These are phyloP conservation scores for Cremastinae sp. DNA, from an alignment of 2,888 invertebrate genomes.

Conservation along the genomic window DNA sequence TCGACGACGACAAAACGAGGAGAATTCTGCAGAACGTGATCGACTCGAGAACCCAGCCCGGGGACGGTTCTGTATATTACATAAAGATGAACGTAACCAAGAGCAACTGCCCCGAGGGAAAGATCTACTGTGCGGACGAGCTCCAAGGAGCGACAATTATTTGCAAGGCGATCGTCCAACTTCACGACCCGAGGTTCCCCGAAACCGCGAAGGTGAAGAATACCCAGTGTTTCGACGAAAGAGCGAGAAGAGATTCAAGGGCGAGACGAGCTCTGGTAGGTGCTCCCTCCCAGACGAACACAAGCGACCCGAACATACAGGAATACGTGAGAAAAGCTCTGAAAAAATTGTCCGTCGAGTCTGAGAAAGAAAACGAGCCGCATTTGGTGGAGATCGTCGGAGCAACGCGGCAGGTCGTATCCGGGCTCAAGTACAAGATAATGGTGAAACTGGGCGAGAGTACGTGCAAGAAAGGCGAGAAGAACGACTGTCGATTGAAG, in stretches of 20 bases:
- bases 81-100: slow-evolving; percentile 80
- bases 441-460: slow-evolving; percentile 83
- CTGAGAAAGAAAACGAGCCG: slow-evolving; percentile 67
- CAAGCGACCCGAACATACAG: slow-evolving; percentile 65
- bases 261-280: slow-evolving; percentile 57
- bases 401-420: slow-evolving; percentile 82
- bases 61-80: slow-evolving; percentile 79
- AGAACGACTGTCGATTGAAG: slow-evolving; percentile 71
- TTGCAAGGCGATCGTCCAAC: slow-evolving; percentile 82
- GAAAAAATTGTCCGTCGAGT: slow-evolving; percentile 66
- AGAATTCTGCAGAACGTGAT: slow-evolving; percentile 81
- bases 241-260: slow-evolving; percentile 48
- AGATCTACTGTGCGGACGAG: slow-evolving; percentile 64
- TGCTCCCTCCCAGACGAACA: slow-evolving; percentile 30
- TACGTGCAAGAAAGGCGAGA: slow-evolving; percentile 80
- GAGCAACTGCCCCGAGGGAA: slow-evolving; percentile 78
- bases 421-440: slow-evolving; percentile 83
- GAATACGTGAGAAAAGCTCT: slow-evolving; percentile 64
- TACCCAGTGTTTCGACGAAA: slow-evolving; percentile 81
- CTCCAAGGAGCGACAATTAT: slow-evolving; percentile 78
- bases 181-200: slow-evolving; percentile 73
- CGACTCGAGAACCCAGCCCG: slow-evolving; percentile 77
- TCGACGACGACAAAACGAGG: slow-evolving; percentile 81
- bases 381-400: slow-evolving; percentile 79
- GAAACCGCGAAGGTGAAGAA: slow-evolving; percentile 81